Percentiles rank a stretch among this genome's conserved stretches.
Conservation (phyloP, 35 echinoderm and acorn worm species). For the Chiridota heheva region DNA sequence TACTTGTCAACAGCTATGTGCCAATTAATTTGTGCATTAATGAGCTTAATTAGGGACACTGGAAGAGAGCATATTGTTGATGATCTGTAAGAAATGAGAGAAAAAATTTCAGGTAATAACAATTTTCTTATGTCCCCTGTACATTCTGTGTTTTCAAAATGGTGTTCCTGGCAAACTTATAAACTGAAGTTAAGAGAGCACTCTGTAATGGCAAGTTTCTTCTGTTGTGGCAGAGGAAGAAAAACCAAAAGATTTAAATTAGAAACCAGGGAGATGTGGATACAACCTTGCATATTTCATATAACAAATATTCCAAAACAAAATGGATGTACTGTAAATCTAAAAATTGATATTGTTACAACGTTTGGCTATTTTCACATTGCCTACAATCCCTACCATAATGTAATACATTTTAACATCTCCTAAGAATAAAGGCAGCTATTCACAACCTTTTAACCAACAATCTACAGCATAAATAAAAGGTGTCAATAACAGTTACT, state of each 20-base stretch:
- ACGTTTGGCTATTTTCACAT: too few species aligned
- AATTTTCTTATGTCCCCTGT: background rate
- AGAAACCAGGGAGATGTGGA: background rate
- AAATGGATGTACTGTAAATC: too few species aligned
- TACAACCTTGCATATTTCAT: too few species aligned
- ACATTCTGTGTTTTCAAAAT: background rate
- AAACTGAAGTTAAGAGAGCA: background rate
- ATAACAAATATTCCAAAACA: too few species aligned
- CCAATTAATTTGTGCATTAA: constrained; percentile 92
- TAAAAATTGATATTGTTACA: too few species aligned
- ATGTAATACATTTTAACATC: too few species aligned
- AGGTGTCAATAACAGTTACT: too few species aligned
- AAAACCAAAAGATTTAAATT: background rate
- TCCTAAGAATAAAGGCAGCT: too few species aligned
- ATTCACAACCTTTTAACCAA: too few species aligned
- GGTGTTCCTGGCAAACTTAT: background rate
- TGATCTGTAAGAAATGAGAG: constrained; percentile 35
- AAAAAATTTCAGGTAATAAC: background rate
- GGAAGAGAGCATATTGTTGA: constrained; percentile 85
- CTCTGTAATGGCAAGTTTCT: background rate
- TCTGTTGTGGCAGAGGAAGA: background rate
- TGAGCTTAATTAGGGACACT: constrained; percentile 72
- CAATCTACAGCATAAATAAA: too few species aligned
- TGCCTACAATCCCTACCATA: too few species aligned
- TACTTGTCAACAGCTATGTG: constrained; percentile 84